Percentiles rank a stretch among this genome's conserved stretches.
These are phyloP conservation scores for Schizothorax lantsangensis DNA, from an alignment of 2,797 vertebrate species.

Conservation along the genomic window DNA sequence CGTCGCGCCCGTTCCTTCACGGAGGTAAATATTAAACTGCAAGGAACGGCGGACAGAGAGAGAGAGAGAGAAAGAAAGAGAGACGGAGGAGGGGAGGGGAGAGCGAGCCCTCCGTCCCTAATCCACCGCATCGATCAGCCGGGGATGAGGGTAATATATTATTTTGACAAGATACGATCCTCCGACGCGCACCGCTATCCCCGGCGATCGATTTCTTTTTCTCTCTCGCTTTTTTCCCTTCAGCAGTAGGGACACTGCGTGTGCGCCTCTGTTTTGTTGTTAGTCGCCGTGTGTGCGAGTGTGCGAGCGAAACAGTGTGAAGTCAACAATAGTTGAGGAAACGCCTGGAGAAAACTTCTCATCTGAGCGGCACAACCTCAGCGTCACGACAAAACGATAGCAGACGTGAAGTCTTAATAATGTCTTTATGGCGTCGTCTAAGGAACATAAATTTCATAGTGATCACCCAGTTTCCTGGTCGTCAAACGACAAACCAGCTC, in stretches of 20 bases:
- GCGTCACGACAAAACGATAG: slow-evolving; percentile 48
- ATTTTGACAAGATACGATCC: slow-evolving; percentile 99
- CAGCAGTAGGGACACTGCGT: slow-evolving; percentile 75
- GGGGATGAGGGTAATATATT: slow-evolving; percentile 99
- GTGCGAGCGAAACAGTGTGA: slow-evolving; percentile 67
- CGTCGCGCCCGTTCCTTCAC: slow-evolving; percentile 83
- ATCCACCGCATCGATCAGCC: slow-evolving; percentile 98
- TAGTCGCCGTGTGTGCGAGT: slow-evolving; percentile 50
- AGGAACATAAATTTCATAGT: slow-evolving; percentile 1
- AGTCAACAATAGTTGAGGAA: slow-evolving; percentile 79
- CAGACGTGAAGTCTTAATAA: slow-evolving; percentile 37
- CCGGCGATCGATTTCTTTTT: slow-evolving; percentile 92
- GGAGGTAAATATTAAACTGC: slow-evolving; percentile 91
- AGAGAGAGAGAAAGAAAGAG: slow-evolving; percentile 37
- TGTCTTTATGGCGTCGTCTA: neutral
- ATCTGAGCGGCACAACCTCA: slow-evolving; percentile 45
- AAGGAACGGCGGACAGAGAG: slow-evolving; percentile 72
- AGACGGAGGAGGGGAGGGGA: slow-evolving; percentile 44
- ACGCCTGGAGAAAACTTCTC: slow-evolving; percentile 73
- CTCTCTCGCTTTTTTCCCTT: slow-evolving; percentile 77
- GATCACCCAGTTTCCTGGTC: neutral
- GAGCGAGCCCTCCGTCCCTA: slow-evolving; percentile 86
- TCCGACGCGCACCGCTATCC: slow-evolving; percentile 92
- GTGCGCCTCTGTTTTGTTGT: slow-evolving; percentile 65
- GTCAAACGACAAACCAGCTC: neutral